Evolutionary conservation across 2,888 invertebrate species (phyloP), one percentile per base, ranked within the genome.

Genomic region (Philopedon plagiatum): DNA sequence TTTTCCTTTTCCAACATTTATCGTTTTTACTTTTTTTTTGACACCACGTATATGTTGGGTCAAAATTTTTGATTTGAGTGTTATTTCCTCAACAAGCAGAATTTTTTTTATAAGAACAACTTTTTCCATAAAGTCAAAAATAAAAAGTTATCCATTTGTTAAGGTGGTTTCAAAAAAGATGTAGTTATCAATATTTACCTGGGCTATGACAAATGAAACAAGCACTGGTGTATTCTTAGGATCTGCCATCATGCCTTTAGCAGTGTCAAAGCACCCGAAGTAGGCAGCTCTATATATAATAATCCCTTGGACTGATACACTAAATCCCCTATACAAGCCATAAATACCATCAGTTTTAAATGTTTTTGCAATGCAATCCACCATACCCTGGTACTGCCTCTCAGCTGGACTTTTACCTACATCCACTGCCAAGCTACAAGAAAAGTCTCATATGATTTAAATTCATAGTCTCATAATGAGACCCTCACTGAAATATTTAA

Each of bases 201-300:
- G 88, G 39, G 90, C 90, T 79, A 91, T 91, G 70, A 86, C 84
- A 86, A 91, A 92, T 23, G 89, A 90, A 76, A 79, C 62, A 21
- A 78, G 74, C 89, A 91, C 86, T 21, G 90, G 89, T 51, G 90
- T 88, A 70, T 87, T 88, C 85, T 90, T 89, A 5, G 90, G 90
- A 80, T 91, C 89, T 90, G 90, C 88, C 75, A 91, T 82, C 86
- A 90, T 87, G 71, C 87, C 87, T 83, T 88, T 90, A 75, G 89
- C 88, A 13, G 91, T 91, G 81, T 92, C 91, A 81, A 89, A 87
- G 81, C 89, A 87, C 70, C 91, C 91, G 83, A 91, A 91, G 83
- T 91, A 91, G 65, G 90, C 86, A 26, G 91, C 91, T 78, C 90
- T 86, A 83, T 91, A 92, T 80, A 91, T 90, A 80, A 91, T 86